Conservation (phyloP, 2,797 vertebrate genomes). For the Scolopax rusticola region DNA sequence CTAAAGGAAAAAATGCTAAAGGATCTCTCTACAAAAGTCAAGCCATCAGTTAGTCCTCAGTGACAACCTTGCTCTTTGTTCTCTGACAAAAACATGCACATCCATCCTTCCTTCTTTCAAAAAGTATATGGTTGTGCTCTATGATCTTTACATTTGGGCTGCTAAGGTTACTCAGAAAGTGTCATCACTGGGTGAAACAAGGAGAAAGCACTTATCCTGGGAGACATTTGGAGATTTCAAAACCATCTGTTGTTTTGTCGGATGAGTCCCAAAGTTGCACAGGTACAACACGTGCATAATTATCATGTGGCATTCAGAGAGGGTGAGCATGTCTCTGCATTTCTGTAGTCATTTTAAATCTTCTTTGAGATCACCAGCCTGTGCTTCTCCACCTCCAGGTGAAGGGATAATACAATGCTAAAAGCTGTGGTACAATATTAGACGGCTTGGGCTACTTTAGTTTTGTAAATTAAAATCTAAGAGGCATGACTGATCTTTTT, state of each 20-base stretch:
- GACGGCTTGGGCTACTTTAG: background rate
- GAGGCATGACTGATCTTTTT: background rate
- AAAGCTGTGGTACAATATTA: background rate
- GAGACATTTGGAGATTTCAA: slow-evolving; percentile 7
- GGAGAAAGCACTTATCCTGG: background rate
- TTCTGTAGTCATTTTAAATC: background rate
- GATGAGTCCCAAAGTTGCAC: background rate
- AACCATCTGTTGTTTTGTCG: slow-evolving; percentile 28
- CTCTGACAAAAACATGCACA: background rate
- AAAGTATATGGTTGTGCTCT: background rate
- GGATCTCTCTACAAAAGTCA: background rate
- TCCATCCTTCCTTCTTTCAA: background rate
- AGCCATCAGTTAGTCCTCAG: background rate
- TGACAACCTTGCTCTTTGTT: background rate
- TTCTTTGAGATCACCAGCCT: background rate
- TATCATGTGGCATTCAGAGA: background rate
- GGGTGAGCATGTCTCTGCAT: background rate
- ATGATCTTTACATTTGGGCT: background rate
- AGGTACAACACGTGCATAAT: background rate
- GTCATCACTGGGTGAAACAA: background rate
- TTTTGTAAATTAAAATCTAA: background rate
- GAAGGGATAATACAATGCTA: background rate
- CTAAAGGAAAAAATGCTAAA: background rate
- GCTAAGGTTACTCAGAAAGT: background rate
- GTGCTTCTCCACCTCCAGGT: background rate